These are phyloP conservation scores for Deroplatys truncata DNA, from an alignment of 2,888 invertebrate genomes.

Conservation along the genomic window DNA sequence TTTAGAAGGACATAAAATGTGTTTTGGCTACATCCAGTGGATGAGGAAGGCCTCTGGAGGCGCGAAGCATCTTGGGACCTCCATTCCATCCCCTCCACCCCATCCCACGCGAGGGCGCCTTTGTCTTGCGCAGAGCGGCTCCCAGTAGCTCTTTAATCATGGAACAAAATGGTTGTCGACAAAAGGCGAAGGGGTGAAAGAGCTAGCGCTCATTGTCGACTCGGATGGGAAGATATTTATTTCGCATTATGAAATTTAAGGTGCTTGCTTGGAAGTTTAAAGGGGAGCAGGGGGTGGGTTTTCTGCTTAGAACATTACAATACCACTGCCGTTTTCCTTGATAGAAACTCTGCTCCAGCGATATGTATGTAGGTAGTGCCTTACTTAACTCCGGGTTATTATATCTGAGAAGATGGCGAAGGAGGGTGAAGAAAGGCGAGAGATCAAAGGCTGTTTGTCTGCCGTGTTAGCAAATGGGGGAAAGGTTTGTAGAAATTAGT, in stretches of 20 bases:
- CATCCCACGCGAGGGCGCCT: not conserved
- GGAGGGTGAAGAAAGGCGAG: not conserved
- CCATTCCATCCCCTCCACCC: not conserved
- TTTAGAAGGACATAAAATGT: not conserved
- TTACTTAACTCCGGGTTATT: not conserved
- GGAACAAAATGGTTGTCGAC: constrained; percentile 27
- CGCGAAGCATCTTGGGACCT: not conserved
- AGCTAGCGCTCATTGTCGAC: not conserved
- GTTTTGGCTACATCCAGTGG: not conserved
- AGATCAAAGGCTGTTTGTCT: not conserved
- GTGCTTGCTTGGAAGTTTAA: constrained; percentile 13
- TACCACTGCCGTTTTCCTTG: not conserved
- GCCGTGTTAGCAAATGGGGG: not conserved
- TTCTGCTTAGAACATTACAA: not conserved
- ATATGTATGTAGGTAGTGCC: not conserved
- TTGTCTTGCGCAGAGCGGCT: constrained; percentile 5
- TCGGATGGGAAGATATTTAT: constrained; percentile 26
- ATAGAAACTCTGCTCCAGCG: not conserved
- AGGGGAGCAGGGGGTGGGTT: not conserved
- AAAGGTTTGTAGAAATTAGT: not conserved
- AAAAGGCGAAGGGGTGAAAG: not conserved
- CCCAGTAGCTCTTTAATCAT: constrained; percentile 26
- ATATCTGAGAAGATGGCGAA: not conserved
- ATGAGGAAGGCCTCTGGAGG: not conserved
- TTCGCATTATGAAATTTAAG: constrained; percentile 30